These are phyloP conservation scores for Eristalis tenax DNA, from an alignment of 2,888 invertebrate genomes.

Conservation along the genomic window DNA sequence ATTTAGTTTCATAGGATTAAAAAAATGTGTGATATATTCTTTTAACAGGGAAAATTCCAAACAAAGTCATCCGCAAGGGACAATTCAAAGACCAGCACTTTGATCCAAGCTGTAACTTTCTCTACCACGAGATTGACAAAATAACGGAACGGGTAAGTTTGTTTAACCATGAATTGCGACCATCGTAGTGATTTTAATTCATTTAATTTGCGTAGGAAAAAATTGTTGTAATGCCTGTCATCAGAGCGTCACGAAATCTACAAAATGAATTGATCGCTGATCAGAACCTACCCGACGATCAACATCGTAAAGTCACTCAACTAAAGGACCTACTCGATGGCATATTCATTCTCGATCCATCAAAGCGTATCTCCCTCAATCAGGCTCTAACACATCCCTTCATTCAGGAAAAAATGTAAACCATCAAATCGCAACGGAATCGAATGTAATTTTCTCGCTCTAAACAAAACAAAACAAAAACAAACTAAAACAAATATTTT, in stretches of 20 bases:
- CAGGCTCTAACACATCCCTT: constrained; percentile 97
- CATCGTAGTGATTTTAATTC: neutral
- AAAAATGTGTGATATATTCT: neutral
- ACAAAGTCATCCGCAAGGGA: constrained; percentile 96
- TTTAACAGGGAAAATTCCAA: constrained; percentile 89
- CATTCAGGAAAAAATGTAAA: constrained; percentile 94
- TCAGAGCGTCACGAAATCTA: constrained; percentile 92
- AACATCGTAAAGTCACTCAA: constrained; percentile 94
- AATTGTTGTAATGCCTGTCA: constrained; percentile 95
- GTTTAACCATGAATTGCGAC: constrained; percentile 2
- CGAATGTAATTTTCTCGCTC: constrained; percentile 64
- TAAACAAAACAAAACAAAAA: constrained; percentile 28
- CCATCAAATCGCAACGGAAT: constrained; percentile 11
- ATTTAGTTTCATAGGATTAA: neutral
- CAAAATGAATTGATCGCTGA: constrained; percentile 93
- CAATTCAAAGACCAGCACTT: constrained; percentile 98
- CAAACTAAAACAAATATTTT: constrained; percentile 41
- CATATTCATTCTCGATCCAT: constrained; percentile 94
- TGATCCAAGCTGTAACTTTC: constrained; percentile 96
- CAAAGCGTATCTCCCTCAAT: constrained; percentile 95
- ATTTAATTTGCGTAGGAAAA: constrained; percentile 93
- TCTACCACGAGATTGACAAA: constrained; percentile 98
- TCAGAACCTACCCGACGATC: constrained; percentile 93
- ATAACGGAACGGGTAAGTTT: constrained; percentile 96
- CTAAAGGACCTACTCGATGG: constrained; percentile 95